Percentiles rank a stretch among this genome's conserved stretches.
phyloP scores from a whole-genome alignment of 2,113 vertebrate genomes.

The Pygoscelis antarcticus region DNA sequence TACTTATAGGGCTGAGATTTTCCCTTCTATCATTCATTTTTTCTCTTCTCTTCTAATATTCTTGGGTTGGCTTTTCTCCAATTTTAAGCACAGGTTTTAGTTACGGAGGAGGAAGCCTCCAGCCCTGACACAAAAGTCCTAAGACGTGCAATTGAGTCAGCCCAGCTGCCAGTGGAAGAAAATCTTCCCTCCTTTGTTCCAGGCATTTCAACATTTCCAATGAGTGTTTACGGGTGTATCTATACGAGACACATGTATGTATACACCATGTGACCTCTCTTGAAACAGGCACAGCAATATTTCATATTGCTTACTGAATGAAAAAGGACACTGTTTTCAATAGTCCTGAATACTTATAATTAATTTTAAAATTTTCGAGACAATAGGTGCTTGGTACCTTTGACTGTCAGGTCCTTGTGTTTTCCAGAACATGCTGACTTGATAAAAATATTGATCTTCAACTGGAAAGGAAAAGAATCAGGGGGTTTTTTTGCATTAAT shows the following conservation, averaged over 20 bases:
- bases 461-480: background rate
- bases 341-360: background rate
- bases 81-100: background rate
- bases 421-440: background rate
- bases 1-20: background rate
- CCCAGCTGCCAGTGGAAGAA: slow-evolving; percentile 4
- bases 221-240: background rate
- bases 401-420: background rate
- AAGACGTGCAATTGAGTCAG: background rate
- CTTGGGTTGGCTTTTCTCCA: background rate
- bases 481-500: background rate
- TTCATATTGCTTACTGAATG: background rate
- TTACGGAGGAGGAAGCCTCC: background rate
- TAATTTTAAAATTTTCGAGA: background rate
- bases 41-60: background rate
- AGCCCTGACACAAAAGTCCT: background rate
- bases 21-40: background rate
- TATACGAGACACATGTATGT: fast-evolving
- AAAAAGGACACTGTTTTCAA: background rate
- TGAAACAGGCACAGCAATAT: background rate
- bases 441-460: background rate
- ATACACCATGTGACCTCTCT: background rate
- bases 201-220: background rate
- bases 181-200: background rate
- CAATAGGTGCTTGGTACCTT: background rate